Evolutionary conservation across 1,140 invertebrate genomes (phyloP), one percentile per base, ranked within the genome.

Genomic region (Lithobius niger): DNA sequence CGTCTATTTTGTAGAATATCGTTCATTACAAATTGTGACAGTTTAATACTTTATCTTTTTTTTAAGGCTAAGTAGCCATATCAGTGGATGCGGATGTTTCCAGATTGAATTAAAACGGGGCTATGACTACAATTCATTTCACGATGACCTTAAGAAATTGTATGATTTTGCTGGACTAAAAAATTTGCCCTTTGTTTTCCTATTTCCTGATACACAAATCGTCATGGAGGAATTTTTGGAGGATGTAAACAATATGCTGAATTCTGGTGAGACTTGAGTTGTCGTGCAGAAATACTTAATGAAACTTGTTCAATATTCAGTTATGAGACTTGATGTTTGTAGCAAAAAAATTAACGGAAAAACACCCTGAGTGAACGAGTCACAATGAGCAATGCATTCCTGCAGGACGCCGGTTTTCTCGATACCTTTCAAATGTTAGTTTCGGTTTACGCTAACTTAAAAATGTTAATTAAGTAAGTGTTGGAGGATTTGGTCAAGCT

Each of bases 181-280:
- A 50, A 71, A 73, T 45, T 54, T 70, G 55, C 62, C 68, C 53
- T 70, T 71, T 36, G 69, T 74, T 1, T 74, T 74, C 59, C 58
- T 75, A 1, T 71, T 75, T 56, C 71, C 71, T 15, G 72, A 73
- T 56, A 71, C 67, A 28, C 68, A 73, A 65, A 71, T 74, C 62
- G 67, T 70, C 40, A 66, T 71, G 4, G 70, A 74, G 55, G 70
- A 71, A 47, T 73, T 74, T 57, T 59, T 75, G 3, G 71, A 92
- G 69, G 88, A 92, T 65, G 85, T 93, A 22, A 92, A 91, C 65
- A 91, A 92, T 65, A 84, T 91, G 67, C 72, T 94, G 1, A 92
- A 91, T 67, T 83, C 87, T 3, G 85, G 84, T 77, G 68, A 70
- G 57, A 36, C n/a, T n/a, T n/a, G n/a, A n/a, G n/a, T n/a, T n/a